A percentile compares a stretch with the other conserved stretches of the same genome.
Evolutionary conservation across 2,113 vertebrate species (phyloP).

Genomic region (Rhynchopsitta pachyrhyncha): DNA sequence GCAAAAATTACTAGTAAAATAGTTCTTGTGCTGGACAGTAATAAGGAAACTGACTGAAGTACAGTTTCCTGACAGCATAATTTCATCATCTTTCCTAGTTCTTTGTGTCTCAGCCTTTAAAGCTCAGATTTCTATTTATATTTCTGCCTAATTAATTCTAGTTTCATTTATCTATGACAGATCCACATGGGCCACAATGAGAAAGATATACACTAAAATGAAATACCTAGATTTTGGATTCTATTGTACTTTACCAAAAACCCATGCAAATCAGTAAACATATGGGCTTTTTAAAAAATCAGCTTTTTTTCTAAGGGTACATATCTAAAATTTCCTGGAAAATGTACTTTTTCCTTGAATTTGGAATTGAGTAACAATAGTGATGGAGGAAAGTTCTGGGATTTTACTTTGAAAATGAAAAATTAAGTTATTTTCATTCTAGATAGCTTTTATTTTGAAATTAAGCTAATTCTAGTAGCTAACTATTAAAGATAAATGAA

Average conservation of each 20-base stretch:
- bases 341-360: rapidly evolving
- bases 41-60: background rate
- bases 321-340: background rate
- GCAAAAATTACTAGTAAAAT: background rate
- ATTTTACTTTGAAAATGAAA: background rate
- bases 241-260: background rate
- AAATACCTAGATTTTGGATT: background rate
- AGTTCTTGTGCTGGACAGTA: background rate
- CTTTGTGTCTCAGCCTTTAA: background rate
- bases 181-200: background rate
- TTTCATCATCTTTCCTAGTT: background rate
- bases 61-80: background rate
- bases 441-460: background rate
- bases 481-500: background rate
- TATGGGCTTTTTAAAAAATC: background rate
- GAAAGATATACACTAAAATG: background rate
- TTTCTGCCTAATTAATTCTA: background rate
- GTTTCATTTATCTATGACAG: background rate
- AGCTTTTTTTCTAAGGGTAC: rapidly evolving
- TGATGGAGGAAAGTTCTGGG: background rate
- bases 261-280: rapidly evolving
- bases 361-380: background rate
- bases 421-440: background rate
- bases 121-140: background rate
- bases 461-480: background rate